Evolutionary conservation across 2,113 vertebrate genomes (phyloP), one percentile per base, ranked within the genome.

Genomic region (Cyprinodon brontotheroides): DNA sequence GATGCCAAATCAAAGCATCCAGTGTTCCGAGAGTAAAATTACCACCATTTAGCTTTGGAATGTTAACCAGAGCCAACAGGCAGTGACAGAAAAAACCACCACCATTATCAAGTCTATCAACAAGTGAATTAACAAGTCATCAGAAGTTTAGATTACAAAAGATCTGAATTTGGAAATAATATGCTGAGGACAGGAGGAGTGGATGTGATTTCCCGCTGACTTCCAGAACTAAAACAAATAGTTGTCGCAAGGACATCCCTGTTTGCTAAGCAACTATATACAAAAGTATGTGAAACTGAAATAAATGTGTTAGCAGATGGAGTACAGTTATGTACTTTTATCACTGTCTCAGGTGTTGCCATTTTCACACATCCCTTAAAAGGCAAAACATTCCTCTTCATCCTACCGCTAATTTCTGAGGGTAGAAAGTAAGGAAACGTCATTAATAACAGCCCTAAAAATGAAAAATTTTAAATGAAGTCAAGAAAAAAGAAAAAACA

Each of bases 21-120:
- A 62, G 45, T 72, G 66, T 69, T 86, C 63, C 50, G 43, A 43
- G 10, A 53, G 76, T 72, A 61, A 47, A 82, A 68, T 70, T 67
- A 37, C 67, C 41, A 40, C 6, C 47, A 81, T 74, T 84, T 85
- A 66, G 38, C 15, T 41, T 17, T 45, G n/a, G 20, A 75, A 70
- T 82, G 70, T 69, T 29, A 48, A 77, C 61, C 59, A 70, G 62
- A 59, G 69, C 60, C 60, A 65, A 74, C 45, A 57, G 67, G 20
- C 12, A 1, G n/a, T 66, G 57, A 10, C 3, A 73, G 60, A 61
- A 37, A 50, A 66, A 66, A 29, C 29, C 0, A 22, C 13, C 61
- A 0, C 0, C 38, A 74, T 77, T 62, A 1, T 4, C 15, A 48
- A 61, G 48, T 39, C 43, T 57, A 15, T 20, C 50, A 20, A 1